These are phyloP conservation scores for Drosophila acutilabella DNA, from an alignment of 2,888 invertebrate species.

Conservation along the genomic window DNA sequence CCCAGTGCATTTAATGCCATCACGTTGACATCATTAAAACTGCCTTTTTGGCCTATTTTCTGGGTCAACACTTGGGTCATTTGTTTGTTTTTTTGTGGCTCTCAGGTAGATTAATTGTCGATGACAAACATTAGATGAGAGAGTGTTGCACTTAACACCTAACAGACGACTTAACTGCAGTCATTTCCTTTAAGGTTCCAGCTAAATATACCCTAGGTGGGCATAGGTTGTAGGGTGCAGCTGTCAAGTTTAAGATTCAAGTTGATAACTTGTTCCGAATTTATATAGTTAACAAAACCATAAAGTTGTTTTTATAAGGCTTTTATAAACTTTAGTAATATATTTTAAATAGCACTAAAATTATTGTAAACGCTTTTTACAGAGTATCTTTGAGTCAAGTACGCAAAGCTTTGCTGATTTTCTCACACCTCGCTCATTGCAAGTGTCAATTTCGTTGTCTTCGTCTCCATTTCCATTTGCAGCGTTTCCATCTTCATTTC, in stretches of 20 bases:
- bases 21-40: conserved; percentile 66
- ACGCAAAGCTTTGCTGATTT: conserved; percentile 8
- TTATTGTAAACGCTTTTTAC: background rate
- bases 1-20: conserved; percentile 60
- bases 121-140: conserved; percentile 23
- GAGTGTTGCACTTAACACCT: conserved; percentile 47
- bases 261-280: no score
- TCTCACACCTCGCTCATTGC: conserved; percentile 40
- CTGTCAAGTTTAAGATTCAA: no score
- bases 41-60: conserved; percentile 25
- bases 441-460: conserved; percentile 54
- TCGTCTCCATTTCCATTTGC: conserved; percentile 6
- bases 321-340: no score
- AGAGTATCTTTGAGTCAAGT: conserved; percentile 19
- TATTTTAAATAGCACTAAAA: background rate
- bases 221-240: background rate
- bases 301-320: no score
- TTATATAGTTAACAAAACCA: no score
- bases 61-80: conserved; percentile 45
- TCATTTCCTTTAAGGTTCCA: conserved; percentile 37
- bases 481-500: conserved; percentile 3
- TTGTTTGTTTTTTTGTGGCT: conserved; percentile 33
- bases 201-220: conserved; percentile 27
- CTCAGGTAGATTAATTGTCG: conserved; percentile 67
- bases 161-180: conserved; percentile 38